Conservation (phyloP, 1,140 invertebrate genomes). For the Temnothorax longispinosus region DNA sequence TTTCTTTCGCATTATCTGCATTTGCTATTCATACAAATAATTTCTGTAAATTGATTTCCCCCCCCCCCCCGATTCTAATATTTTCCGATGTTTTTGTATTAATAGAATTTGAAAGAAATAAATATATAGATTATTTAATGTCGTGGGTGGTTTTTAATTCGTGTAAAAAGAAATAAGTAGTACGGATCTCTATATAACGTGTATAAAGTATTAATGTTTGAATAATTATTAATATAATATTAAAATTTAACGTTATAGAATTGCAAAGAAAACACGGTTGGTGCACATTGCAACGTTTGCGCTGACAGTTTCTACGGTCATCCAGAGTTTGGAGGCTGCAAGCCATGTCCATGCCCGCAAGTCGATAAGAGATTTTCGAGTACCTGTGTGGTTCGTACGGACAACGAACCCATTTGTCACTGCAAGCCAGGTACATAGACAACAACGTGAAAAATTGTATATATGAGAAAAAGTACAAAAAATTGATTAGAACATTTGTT, state of each 20-base stretch:
- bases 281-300: slow-evolving; percentile 91
- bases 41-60: not conserved
- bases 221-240: slow-evolving; percentile 15
- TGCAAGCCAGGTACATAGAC: slow-evolving; percentile 88
- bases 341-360: slow-evolving; percentile 94
- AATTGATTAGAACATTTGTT: too few species aligned
- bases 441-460: not conserved
- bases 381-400: slow-evolving; percentile 87
- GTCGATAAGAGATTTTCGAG: slow-evolving; percentile 90
- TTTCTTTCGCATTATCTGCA: not conserved
- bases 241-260: slow-evolving; percentile 87
- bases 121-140: not conserved
- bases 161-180: not conserved
- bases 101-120: not conserved
- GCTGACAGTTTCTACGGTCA: slow-evolving; percentile 94
- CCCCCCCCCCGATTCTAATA: not conserved
- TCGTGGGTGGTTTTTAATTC: not conserved
- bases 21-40: not conserved
- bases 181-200: not conserved
- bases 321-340: slow-evolving; percentile 90
- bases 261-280: slow-evolving; percentile 93
- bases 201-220: not conserved
- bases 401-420: slow-evolving; percentile 88
- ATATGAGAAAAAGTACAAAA: not conserved
- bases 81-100: not conserved